Evolutionary conservation across 2,113 vertebrate genomes (phyloP), one percentile per base, ranked within the genome.

Genomic region (Tachuris rubrigastra): DNA sequence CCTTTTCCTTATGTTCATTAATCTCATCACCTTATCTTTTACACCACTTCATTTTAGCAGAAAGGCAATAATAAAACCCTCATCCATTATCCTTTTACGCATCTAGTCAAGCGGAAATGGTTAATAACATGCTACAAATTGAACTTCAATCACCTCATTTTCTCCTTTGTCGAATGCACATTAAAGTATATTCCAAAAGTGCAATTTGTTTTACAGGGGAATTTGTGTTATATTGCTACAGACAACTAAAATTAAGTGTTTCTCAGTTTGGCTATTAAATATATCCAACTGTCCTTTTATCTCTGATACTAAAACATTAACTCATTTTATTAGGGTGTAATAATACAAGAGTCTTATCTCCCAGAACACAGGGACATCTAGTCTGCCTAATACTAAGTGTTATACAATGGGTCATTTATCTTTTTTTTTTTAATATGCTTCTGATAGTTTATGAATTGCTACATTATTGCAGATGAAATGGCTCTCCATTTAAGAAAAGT

Each of bases 51-150:
- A 99, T 99, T 99, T 98, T 98, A 98, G 98, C 98, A 99, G 98
- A 99, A 99, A 99, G 98, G 99, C 99, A 99, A 99, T 99, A 99
- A 99, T 99, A 99, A 99, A 99, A 99, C 98, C 98, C 99, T 98
- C 99, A 99, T 99, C 98, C 98, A 99, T 99, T 99, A 99, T 99
- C 99, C 99, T 99, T 99, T 99, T 99, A 98, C 98, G 86, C 98
- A 99, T 98, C 99, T 99, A 98, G 98, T 99, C 99, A 99, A 98
- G 99, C 98, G 98, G 99, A 99, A 99, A 99, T 99, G 98, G 99
- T 99, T 99, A 99, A 99, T 99, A 99, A 99, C 99, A 98, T 98
- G 98, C 98, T 99, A 99, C 99, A 99, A 99, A 99, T 99, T 99
- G 99, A 99, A 99, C 99, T 99, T 99, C 99, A 99, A 99, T 99